Evolutionary conservation across 2,888 invertebrate species (phyloP).

Genomic region (Hirtodrosophila alboralis): DNA sequence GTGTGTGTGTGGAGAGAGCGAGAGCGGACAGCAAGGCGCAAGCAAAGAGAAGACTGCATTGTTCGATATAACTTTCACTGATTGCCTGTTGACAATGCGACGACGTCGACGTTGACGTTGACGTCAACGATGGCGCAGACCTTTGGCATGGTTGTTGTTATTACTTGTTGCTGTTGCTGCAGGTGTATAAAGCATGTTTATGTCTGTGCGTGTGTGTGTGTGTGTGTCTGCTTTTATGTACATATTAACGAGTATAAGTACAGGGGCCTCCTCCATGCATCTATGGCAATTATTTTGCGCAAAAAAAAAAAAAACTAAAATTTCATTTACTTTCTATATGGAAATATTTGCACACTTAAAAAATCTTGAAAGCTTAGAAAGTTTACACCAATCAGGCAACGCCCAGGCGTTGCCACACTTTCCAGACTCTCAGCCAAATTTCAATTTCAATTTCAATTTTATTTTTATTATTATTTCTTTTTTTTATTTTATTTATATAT

Average conservation of each 20-base stretch:
- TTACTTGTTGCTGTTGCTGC: conserved; percentile 28
- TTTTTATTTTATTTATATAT: too few relatives aligned
- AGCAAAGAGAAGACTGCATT: conserved; percentile 55
- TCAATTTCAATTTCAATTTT: conserved; percentile 34
- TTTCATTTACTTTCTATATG: conserved; percentile 61
- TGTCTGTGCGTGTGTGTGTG: conserved; percentile 3
- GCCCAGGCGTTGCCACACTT: conserved; percentile 30
- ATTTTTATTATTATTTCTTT: conserved; percentile 1
- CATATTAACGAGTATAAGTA: conserved; percentile 56
- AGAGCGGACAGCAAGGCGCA: conserved; percentile 14
- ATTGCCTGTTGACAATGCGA: conserved; percentile 75
- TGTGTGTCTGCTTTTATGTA: conserved; percentile 12
- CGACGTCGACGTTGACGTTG: conserved; percentile 13
- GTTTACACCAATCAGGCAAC: conserved; percentile 47
- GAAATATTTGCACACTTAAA: conserved; percentile 58
- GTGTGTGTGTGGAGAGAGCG: background rate
- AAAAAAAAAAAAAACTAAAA: conserved; percentile 20
- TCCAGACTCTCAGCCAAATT: conserved; percentile 7
- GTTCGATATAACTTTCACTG: conserved; percentile 77
- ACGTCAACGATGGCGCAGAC: conserved; percentile 30
- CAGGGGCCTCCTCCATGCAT: conserved; percentile 42
- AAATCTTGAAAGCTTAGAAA: conserved; percentile 58
- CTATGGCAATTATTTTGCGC: conserved; percentile 53
- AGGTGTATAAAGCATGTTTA: conserved; percentile 38
- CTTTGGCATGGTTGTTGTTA: conserved; percentile 47